Evolutionary conservation across 2,113 vertebrate genomes (phyloP).

Genomic region (Nerophis lumbriciformis): DNA sequence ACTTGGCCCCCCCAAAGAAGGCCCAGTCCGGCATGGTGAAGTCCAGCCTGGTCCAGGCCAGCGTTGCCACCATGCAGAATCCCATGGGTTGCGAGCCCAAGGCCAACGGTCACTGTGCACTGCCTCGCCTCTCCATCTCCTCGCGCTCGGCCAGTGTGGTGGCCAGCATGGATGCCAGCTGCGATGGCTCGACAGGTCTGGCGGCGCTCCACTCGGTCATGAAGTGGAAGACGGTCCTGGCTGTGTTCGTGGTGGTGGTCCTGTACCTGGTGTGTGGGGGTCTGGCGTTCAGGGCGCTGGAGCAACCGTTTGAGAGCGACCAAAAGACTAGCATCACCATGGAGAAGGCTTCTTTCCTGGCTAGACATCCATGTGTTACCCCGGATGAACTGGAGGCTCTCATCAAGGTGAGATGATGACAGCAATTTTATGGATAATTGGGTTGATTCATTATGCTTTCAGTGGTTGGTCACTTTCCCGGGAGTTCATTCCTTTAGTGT

Average conservation of each 20-base stretch:
- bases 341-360: slow-evolving; percentile 87
- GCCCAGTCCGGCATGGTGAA: slow-evolving; percentile 62
- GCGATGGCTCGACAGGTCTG: slow-evolving; percentile 50
- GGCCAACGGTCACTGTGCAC: slow-evolving; percentile 71
- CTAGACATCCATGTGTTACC: slow-evolving; percentile 81
- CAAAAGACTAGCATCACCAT: slow-evolving; percentile 85
- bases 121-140: slow-evolving; percentile 80
- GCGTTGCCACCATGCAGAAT: slow-evolving; percentile 70
- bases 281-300: slow-evolving; percentile 84
- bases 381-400: slow-evolving; percentile 82
- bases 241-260: slow-evolving; percentile 90
- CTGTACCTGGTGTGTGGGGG: slow-evolving; percentile 87
- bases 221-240: slow-evolving; percentile 96
- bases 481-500: slow-evolving; percentile 5
- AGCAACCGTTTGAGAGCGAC: slow-evolving; percentile 87
- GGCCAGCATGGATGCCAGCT: slow-evolving; percentile 83
- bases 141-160: slow-evolving; percentile 82
- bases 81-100: slow-evolving; percentile 77
- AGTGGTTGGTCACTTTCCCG: slow-evolving; percentile 22
- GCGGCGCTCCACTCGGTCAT: slow-evolving; percentile 86
- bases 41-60: slow-evolving; percentile 71
- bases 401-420: slow-evolving; percentile 80
- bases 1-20: slow-evolving; percentile 70
- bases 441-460: slow-evolving; percentile 26
- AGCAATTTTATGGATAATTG: slow-evolving; percentile 28